Evolutionary conservation across 2,113 vertebrate species (phyloP).

Genomic region (Halichoerus grypus): DNA sequence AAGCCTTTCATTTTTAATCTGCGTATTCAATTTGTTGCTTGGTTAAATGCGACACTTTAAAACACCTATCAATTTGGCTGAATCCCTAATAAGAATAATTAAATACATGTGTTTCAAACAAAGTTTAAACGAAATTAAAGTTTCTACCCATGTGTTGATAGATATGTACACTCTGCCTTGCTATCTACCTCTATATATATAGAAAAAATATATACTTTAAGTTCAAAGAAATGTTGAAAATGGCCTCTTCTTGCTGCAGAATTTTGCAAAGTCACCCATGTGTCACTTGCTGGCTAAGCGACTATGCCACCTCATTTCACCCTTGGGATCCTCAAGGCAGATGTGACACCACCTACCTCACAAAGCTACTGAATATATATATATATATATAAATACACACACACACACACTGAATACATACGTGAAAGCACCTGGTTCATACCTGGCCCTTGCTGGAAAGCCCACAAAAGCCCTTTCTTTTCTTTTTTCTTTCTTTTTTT

Average conservation of each 20-base stretch:
- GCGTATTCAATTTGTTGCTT: neutral
- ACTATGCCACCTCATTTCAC: neutral
- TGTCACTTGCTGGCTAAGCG: neutral
- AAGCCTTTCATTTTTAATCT: neutral
- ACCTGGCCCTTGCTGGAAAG: neutral
- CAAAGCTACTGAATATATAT: neutral
- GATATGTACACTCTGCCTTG: neutral
- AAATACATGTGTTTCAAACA: neutral
- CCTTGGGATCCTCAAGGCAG: neutral
- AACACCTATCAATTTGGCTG: neutral
- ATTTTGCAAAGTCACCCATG: neutral
- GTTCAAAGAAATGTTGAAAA: conserved; percentile 34
- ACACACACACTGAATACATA: too few relatives aligned
- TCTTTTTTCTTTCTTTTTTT: neutral
- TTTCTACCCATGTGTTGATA: neutral
- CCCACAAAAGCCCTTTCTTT: too few relatives aligned
- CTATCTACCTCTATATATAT: neutral
- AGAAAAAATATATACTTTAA: neutral
- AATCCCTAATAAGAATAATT: neutral
- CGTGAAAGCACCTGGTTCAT: neutral
- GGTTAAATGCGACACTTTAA: neutral
- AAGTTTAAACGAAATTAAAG: conserved; percentile 27
- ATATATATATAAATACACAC: too few relatives aligned
- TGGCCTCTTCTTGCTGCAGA: neutral
- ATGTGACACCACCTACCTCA: neutral